Evolutionary conservation across 1,140 invertebrate species (phyloP).

Genomic region (Drosophila suzukii): DNA sequence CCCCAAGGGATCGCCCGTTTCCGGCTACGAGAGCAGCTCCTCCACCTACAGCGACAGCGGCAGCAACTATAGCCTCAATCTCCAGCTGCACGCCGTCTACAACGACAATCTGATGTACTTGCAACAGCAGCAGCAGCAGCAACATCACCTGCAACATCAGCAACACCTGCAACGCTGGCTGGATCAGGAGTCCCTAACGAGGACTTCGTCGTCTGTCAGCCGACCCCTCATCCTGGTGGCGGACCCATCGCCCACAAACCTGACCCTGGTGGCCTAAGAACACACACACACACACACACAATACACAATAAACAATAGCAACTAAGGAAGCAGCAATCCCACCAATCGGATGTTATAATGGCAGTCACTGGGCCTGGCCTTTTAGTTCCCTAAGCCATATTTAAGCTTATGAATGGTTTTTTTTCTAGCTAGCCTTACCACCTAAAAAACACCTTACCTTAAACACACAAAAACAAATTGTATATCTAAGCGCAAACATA

Average conservation of each 20-base stretch:
- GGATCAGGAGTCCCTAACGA: conserved; percentile 65
- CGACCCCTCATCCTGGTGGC: conserved; percentile 19
- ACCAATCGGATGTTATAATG: conserved; percentile 47
- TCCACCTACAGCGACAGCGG: conserved; percentile 80
- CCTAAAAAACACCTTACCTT: conserved; percentile 13
- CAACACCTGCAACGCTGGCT: conserved; percentile 65
- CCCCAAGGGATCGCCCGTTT: conserved; percentile 81
- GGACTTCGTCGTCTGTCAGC: conserved; percentile 2
- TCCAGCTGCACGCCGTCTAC: conserved; percentile 86
- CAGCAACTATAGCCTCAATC: conserved; percentile 84
- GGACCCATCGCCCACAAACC: conserved; percentile 34
- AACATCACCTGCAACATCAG: conserved; percentile 21
- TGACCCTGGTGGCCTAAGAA: conserved; percentile 58
- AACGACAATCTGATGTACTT: conserved; percentile 82
- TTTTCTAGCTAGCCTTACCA: conserved; percentile 20
- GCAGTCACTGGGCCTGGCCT: conserved; percentile 67
- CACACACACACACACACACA: background rate
- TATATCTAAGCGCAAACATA: conserved; percentile 22
- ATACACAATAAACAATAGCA: background rate
- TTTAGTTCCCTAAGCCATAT: conserved; percentile 34
- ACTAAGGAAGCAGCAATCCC: conserved; percentile 45
- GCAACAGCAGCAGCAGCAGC: conserved; percentile 56
- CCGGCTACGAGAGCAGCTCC: conserved; percentile 82
- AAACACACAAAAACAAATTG: background rate
- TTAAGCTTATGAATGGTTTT: conserved; percentile 6